Conservation (phyloP, 2,797 vertebrate genomes). For the Xiphophorus birchmanni region DNA sequence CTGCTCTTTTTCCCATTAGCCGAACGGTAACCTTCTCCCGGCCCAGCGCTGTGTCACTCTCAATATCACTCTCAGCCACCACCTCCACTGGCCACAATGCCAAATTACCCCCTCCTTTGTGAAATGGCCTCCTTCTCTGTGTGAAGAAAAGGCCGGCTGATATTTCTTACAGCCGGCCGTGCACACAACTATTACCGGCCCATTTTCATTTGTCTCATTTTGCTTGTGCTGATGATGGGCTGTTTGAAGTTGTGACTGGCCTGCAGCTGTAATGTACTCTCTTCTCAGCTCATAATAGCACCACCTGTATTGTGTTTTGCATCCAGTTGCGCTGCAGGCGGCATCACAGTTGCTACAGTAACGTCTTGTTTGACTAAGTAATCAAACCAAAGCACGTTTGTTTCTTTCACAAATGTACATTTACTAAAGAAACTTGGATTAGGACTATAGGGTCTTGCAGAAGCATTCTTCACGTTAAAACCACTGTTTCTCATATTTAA, state of each 20-base stretch:
- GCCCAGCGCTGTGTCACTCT: slow-evolving; percentile 69
- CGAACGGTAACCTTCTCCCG: slow-evolving; percentile 80
- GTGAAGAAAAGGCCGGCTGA: slow-evolving; percentile 51
- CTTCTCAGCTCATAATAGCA: slow-evolving; percentile 42
- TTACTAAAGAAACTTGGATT: background rate
- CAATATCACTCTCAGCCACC: slow-evolving; percentile 67
- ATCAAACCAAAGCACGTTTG: slow-evolving; percentile 26
- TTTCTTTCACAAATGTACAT: slow-evolving; percentile 18
- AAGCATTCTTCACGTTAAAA: background rate
- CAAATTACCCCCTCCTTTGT: slow-evolving; percentile 68
- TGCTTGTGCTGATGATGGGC: slow-evolving; percentile 47
- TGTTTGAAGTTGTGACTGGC: slow-evolving; percentile 57
- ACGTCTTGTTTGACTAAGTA: slow-evolving; percentile 28
- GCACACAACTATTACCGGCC: slow-evolving; percentile 48
- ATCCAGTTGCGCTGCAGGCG: slow-evolving; percentile 39
- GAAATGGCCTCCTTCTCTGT: slow-evolving; percentile 55
- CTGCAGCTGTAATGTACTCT: slow-evolving; percentile 61
- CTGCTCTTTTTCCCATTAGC: slow-evolving; percentile 82
- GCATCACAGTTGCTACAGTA: slow-evolving; percentile 31
- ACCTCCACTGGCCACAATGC: slow-evolving; percentile 39
- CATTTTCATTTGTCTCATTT: slow-evolving; percentile 65
- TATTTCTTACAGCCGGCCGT: slow-evolving; percentile 51
- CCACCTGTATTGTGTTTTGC: slow-evolving; percentile 32
- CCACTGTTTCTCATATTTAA: background rate
- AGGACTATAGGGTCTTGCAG: background rate